Evolutionary conservation across 2,797 vertebrate species (phyloP), one percentile per base, ranked within the genome.

Genomic region (Parambassis ranga): DNA sequence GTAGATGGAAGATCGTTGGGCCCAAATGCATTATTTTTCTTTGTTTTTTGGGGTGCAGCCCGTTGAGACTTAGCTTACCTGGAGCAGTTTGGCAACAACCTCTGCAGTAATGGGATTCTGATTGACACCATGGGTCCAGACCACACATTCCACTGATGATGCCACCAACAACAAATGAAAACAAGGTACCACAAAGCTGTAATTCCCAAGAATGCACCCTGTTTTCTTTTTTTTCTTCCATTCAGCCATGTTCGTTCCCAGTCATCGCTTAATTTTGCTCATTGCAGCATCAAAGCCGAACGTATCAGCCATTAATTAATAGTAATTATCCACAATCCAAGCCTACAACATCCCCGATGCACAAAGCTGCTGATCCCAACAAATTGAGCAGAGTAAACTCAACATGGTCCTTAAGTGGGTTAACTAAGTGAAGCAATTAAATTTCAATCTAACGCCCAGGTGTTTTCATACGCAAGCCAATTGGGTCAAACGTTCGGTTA

Each of bases 371-470:
- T 88, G 89, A 90, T 86, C 83, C 75, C 71, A 60, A 83, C 83
- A 87, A 87, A 91, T 83, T 82, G 75, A 88, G 81, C 65, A 48
- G 67, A 75, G 59, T 58, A 63, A 89, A 86, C 85, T 79, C 81
- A 83, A 87, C 79, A 71, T 43, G 75, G 75, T 67, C 81, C 72
- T 88, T 81, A 85, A 90, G 86, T 80, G 81, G 82, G 81, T 87
- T 84, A 89, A 91, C 83, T 78, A 87, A 87, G 83, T 84, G 87
- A 82, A 77, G 89, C 86, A 88, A 91, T 92, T 91, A 88, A 67
- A 90, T 85, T 77, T 71, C 69, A 88, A 90, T 90, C 79, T 76
- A 78, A 83, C 66, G 67, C 79, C 85, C 91, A 91, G 90, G 89
- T 92, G 89, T 86, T 88, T 81, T 67, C 52, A 55, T 75, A 76